Evolutionary conservation across 2,888 invertebrate species (phyloP).

Genomic region (Dyspetes luteomarginatus): DNA sequence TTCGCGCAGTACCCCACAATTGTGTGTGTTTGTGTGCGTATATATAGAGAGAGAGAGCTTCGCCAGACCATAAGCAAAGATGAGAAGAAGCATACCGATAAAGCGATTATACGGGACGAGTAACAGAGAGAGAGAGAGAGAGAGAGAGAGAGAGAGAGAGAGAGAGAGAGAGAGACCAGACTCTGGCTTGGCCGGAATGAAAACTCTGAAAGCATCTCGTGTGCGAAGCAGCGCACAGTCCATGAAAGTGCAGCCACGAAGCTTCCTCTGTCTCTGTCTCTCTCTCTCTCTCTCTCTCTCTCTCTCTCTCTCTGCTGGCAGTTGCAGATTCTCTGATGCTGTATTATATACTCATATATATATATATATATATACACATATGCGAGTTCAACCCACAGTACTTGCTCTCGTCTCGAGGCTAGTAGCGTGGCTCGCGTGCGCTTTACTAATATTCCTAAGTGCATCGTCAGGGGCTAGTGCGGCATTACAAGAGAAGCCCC

Average conservation of each 20-base stretch:
- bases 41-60: constrained; percentile 10
- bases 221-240: constrained; percentile 57
- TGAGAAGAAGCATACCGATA: constrained; percentile 53
- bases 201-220: constrained; percentile 66
- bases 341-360: constrained; percentile 2
- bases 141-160: background rate
- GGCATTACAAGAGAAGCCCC: constrained; percentile 69
- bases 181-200: constrained; percentile 64
- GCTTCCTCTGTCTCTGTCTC: no score
- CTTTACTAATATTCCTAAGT: constrained; percentile 83
- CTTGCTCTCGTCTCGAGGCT: constrained; percentile 66
- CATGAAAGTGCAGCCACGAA: constrained; percentile 63
- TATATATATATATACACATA: background rate
- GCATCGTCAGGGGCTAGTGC: constrained; percentile 80
- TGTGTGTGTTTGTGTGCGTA: background rate
- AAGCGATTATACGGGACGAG: constrained; percentile 65
- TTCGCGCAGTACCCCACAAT: constrained; percentile 23
- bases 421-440: constrained; percentile 72
- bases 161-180: constrained; percentile 10
- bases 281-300: constrained; percentile 10
- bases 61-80: constrained; percentile 54
- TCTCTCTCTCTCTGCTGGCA: constrained; percentile 14
- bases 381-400: constrained; percentile 7
- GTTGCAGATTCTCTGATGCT: constrained; percentile 22
- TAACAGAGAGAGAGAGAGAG: background rate